Percentiles rank a stretch among this genome's conserved stretches.
These are phyloP conservation scores for Phymorhynchus buccinoides DNA, from an alignment of 1,140 invertebrate genomes.

Conservation along the genomic window DNA sequence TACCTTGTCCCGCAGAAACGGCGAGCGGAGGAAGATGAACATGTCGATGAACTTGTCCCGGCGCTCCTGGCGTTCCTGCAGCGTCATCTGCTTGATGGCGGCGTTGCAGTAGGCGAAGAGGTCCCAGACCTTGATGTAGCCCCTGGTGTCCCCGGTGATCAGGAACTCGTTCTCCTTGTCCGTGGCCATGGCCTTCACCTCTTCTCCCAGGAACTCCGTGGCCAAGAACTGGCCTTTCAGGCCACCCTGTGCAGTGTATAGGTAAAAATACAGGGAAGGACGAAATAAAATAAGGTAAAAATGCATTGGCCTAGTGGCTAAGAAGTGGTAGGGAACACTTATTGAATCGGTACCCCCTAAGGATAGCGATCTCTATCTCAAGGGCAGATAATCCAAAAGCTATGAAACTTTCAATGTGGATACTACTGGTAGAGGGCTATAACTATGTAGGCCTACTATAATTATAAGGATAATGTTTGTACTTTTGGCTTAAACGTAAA, in stretches of 20 bases:
- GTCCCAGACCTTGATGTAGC: constrained; percentile 70
- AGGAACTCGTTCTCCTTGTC: constrained; percentile 63
- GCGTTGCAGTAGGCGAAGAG: constrained; percentile 64
- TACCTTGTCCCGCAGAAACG: constrained; percentile 19
- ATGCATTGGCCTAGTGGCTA: too few species aligned
- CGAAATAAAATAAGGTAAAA: too few species aligned
- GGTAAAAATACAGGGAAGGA: not conserved
- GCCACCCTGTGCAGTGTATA: constrained; percentile 46
- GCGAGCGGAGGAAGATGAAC: constrained; percentile 78
- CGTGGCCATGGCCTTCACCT: constrained; percentile 57
- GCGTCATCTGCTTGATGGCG: constrained; percentile 41
- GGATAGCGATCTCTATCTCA: too few species aligned
- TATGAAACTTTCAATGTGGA: too few species aligned
- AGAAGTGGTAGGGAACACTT: too few species aligned
- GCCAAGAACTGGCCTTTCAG: constrained; percentile 68
- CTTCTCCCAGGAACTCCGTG: constrained; percentile 74
- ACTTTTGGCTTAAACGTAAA: too few species aligned
- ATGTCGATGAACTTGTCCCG: constrained; percentile 78
- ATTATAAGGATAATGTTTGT: too few species aligned
- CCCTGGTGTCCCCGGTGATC: constrained; percentile 68
- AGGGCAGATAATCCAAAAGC: too few species aligned
- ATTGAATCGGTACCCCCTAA: too few species aligned
- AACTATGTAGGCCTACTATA: too few species aligned
- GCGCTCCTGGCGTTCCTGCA: constrained; percentile 63
- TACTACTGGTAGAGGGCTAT: too few species aligned